Conservation (phyloP, 2,888 invertebrate genomes). For the Hemistola chrysoprasaria region DNA sequence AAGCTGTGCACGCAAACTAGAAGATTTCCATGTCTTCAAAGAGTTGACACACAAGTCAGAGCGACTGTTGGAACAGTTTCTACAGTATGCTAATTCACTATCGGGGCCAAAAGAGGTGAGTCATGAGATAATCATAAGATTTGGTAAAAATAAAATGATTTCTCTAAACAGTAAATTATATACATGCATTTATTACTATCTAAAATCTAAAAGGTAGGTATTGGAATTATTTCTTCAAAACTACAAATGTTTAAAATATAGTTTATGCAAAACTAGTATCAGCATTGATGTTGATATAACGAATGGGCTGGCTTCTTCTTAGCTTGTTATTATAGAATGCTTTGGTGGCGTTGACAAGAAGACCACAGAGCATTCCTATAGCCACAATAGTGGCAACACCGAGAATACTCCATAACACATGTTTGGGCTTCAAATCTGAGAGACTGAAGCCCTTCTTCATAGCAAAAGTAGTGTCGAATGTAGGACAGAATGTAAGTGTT, state of each 20-base stretch:
- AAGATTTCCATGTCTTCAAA: constrained; percentile 89
- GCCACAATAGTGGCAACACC: constrained; percentile 63
- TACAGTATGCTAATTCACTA: constrained; percentile 87
- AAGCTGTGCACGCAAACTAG: constrained; percentile 88
- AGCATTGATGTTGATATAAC: constrained; percentile 60
- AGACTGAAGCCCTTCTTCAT: constrained; percentile 51
- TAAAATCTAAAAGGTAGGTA: constrained; percentile 28
- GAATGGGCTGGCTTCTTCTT: constrained; percentile 60
- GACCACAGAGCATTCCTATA: constrained; percentile 64
- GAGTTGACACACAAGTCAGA: constrained; percentile 89
- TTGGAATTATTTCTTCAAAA: constrained; percentile 22
- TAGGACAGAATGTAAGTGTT: constrained; percentile 62
- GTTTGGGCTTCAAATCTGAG: constrained; percentile 61
- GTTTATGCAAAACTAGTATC: constrained; percentile 62
- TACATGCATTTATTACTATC: constrained; percentile 36
- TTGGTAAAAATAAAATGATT: constrained; percentile 20
- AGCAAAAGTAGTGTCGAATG: constrained; percentile 57
- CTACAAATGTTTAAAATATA: constrained; percentile 14
- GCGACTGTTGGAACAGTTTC: constrained; percentile 87
- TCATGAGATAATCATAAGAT: constrained; percentile 22
- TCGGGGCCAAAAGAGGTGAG: constrained; percentile 85
- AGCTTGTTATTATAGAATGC: constrained; percentile 59
- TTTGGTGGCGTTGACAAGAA: constrained; percentile 61
- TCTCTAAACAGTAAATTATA: constrained; percentile 29
- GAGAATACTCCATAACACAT: constrained; percentile 70